Percentiles rank a stretch among this genome's conserved stretches.
Conservation (phyloP, 2,113 vertebrate species). For the Serinus canaria region DNA sequence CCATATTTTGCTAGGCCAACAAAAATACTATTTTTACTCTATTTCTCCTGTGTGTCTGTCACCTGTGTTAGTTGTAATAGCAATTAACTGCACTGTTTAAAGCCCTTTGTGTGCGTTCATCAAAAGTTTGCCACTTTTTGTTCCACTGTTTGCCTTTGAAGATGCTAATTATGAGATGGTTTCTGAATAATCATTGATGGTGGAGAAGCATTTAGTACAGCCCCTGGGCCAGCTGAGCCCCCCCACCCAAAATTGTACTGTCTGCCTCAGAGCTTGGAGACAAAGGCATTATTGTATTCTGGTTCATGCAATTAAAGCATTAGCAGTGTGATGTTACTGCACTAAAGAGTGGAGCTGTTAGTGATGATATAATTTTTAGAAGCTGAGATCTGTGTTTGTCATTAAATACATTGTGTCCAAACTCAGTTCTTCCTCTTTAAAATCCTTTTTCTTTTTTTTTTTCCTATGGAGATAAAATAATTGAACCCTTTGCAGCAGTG, state of each 20-base stretch:
- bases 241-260: background rate
- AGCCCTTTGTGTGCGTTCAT: background rate
- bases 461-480: background rate
- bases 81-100: background rate
- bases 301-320: background rate
- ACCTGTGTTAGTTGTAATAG: background rate
- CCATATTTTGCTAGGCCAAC: background rate
- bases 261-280: background rate
- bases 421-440: background rate
- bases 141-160: background rate
- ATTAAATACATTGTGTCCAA: background rate
- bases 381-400: background rate
- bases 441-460: background rate
- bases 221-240: constrained; percentile 30
- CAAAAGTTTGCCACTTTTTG: constrained; percentile 12
- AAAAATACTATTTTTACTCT: background rate
- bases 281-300: background rate
- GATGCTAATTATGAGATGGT: constrained; percentile 2
- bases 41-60: background rate
- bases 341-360: background rate
- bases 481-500: background rate
- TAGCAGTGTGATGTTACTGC: background rate
- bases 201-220: background rate
- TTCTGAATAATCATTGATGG: background rate
- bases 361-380: background rate